Evolutionary conservation across 2,888 invertebrate genomes (phyloP).

Genomic region (Drosophila antonietae): DNA sequence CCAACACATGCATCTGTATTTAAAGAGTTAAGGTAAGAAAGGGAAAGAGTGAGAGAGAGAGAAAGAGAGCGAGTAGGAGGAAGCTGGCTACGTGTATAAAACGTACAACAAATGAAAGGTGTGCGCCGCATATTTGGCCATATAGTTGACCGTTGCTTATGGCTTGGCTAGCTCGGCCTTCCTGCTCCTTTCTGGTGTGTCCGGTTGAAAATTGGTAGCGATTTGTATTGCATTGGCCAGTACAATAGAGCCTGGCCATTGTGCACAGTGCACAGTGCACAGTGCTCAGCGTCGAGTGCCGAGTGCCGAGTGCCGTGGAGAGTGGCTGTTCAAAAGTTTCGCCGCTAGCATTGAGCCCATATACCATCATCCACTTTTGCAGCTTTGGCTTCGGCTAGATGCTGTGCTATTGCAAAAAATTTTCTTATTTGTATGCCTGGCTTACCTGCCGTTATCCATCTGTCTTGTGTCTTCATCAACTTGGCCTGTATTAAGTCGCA

Average conservation of each 20-base stretch:
- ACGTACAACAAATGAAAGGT: slow-evolving; percentile 76
- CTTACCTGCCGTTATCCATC: slow-evolving; percentile 77
- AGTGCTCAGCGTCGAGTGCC: slow-evolving; percentile 10
- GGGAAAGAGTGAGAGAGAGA: slow-evolving; percentile 1
- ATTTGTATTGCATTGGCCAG: slow-evolving; percentile 70
- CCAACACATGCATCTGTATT: slow-evolving; percentile 10
- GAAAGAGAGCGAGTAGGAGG: background rate
- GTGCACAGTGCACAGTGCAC: slow-evolving; percentile 24
- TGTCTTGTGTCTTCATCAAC: slow-evolving; percentile 79
- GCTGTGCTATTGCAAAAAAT: slow-evolving; percentile 46
- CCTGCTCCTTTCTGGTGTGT: slow-evolving; percentile 43
- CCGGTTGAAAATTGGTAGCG: slow-evolving; percentile 80
- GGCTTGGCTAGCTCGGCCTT: slow-evolving; percentile 39
- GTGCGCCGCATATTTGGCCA: slow-evolving; percentile 73
- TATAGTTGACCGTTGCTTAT: slow-evolving; percentile 80
- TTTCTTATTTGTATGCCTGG: slow-evolving; percentile 78
- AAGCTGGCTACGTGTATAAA: slow-evolving; percentile 26
- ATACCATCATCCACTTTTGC: background rate
- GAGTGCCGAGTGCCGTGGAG: slow-evolving; percentile 21
- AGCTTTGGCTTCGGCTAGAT: slow-evolving; percentile 14
- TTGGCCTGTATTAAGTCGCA: slow-evolving; percentile 76
- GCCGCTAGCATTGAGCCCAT: slow-evolving; percentile 17
- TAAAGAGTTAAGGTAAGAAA: slow-evolving; percentile 3
- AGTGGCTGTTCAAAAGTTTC: slow-evolving; percentile 66
- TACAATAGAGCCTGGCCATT: slow-evolving; percentile 65